A percentile compares a stretch with the other conserved stretches of the same genome.
phyloP scores from a whole-genome alignment of 2,113 vertebrate genomes.

The Petromus typicus region DNA sequence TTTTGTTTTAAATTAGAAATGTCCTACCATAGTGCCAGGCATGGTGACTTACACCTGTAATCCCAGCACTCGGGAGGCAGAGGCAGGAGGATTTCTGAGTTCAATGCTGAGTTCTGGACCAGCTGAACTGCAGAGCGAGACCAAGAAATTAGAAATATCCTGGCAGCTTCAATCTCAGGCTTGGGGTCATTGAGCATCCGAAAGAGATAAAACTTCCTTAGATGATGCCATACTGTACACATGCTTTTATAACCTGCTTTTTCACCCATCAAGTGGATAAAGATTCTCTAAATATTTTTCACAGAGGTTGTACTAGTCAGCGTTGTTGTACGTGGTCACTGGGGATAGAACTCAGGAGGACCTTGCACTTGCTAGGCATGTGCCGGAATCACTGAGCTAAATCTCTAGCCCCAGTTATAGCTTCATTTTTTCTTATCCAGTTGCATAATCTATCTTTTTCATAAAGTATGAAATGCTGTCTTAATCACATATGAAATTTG shows the following conservation, averaged over 20 bases:
- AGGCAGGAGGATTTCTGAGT: too few relatives aligned
- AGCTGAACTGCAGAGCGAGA: too few relatives aligned
- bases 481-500: background rate
- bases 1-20: background rate
- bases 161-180: background rate
- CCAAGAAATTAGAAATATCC: background rate
- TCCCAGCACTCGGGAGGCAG: too few relatives aligned
- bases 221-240: background rate
- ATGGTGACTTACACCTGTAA: too few relatives aligned
- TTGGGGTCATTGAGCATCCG: background rate
- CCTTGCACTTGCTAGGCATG: too few relatives aligned
- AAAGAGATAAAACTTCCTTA: background rate
- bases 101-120: too few relatives aligned
- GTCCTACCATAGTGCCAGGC: background rate
- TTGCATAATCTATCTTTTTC: background rate
- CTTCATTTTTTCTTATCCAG: constrained; percentile 16
- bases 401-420: background rate
- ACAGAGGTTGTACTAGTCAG: background rate
- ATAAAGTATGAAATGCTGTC: background rate
- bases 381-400: too few relatives aligned
- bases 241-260: background rate
- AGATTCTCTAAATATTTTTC: background rate
- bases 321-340: background rate
- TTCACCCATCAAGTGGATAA: background rate
- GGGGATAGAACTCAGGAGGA: too few relatives aligned